These are phyloP conservation scores for Aleiodes testaceus DNA, from an alignment of 2,888 invertebrate genomes.

Conservation along the genomic window DNA sequence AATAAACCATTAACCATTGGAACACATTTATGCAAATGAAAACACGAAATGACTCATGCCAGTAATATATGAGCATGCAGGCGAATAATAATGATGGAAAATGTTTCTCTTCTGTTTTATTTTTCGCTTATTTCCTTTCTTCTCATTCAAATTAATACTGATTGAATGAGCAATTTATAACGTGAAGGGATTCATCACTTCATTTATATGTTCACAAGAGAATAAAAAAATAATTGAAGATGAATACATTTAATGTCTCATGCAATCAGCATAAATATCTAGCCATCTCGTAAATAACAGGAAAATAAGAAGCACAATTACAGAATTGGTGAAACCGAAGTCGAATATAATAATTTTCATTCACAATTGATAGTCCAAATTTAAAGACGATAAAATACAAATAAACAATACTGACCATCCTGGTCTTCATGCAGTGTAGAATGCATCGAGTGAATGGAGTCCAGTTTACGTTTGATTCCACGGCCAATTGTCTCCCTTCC, in stretches of 20 bases:
- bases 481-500: slow-evolving; percentile 69
- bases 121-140: not conserved
- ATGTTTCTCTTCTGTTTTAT: slow-evolving; percentile 22
- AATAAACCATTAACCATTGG: slow-evolving; percentile 3
- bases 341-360: not conserved
- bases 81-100: slow-evolving; percentile 46
- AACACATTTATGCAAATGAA: slow-evolving; percentile 14
- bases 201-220: slow-evolving; percentile 1
- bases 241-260: not conserved
- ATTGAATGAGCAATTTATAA: slow-evolving; percentile 24
- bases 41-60: not conserved
- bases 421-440: slow-evolving; percentile 73
- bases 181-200: slow-evolving; percentile 7
- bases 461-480: slow-evolving; percentile 73
- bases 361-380: slow-evolving; percentile 21
- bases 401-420: slow-evolving; percentile 72
- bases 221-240: not conserved
- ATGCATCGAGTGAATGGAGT: slow-evolving; percentile 73
- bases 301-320: not conserved
- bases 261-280: not conserved
- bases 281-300: not conserved
- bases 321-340: too few relatives aligned
- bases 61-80: slow-evolving; percentile 18
- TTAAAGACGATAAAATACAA: slow-evolving; percentile 57
- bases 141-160: slow-evolving; percentile 29